Conservation (phyloP, 2,113 vertebrate species). For the Cyanoderma ruficeps region DNA sequence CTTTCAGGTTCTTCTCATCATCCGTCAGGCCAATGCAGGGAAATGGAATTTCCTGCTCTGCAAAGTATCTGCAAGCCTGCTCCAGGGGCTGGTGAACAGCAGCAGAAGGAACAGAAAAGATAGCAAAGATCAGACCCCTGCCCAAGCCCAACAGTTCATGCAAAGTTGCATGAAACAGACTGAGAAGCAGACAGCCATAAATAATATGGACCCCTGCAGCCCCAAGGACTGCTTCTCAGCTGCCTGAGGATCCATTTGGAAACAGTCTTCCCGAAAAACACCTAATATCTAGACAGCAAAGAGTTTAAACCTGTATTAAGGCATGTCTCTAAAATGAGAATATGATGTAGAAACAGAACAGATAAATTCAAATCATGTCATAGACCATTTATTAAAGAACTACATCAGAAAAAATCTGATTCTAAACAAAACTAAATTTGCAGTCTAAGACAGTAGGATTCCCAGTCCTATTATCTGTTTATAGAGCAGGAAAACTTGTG, state of each 20-base stretch:
- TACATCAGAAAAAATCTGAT: not conserved
- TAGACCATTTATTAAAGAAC: not conserved
- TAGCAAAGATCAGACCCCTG: not conserved
- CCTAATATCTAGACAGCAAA: not conserved
- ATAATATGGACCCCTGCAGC: not conserved
- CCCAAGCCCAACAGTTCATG: not conserved
- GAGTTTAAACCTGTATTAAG: not conserved
- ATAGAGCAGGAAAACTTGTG: not conserved
- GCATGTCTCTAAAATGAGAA: not conserved
- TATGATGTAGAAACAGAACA: not conserved
- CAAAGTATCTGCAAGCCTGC: slow-evolving; percentile 76
- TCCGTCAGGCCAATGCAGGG: slow-evolving; percentile 62
- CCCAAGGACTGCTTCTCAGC: not conserved
- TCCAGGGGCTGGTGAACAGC: slow-evolving; percentile 70
- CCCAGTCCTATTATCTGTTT: not conserved
- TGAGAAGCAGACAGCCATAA: not conserved
- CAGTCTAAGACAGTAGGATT: not conserved
- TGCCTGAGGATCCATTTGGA: not conserved
- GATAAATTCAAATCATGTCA: not conserved
- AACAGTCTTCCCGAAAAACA: not conserved
- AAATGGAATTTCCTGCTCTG: slow-evolving; percentile 72
- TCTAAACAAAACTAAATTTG: not conserved
- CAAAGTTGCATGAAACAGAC: not conserved
- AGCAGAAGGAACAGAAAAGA: not conserved
- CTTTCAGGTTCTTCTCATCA: slow-evolving; percentile 71